Percentiles rank a stretch among this genome's conserved stretches.
Conservation (phyloP, 1,140 invertebrate species). For the Laupala kohalensis region DNA sequence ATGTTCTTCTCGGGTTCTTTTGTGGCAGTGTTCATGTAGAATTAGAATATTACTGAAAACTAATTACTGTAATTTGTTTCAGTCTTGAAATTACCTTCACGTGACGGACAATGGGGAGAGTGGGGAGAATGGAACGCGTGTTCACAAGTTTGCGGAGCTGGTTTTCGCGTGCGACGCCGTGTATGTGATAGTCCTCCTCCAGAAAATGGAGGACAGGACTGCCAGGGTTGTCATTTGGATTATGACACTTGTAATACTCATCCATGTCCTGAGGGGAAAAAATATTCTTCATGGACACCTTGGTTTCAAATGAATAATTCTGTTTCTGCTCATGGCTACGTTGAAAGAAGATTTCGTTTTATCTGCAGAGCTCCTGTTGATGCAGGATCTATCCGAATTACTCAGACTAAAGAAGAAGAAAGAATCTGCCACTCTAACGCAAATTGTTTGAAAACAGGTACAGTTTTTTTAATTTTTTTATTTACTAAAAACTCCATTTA, state of each 20-base stretch:
- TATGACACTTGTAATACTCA: slow-evolving; percentile 54
- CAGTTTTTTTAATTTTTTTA: too few species aligned
- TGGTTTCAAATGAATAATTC: slow-evolving; percentile 41
- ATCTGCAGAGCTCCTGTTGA: slow-evolving; percentile 64
- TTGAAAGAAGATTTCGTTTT: slow-evolving; percentile 62
- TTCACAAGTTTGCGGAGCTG: slow-evolving; percentile 39
- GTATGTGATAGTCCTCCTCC: slow-evolving; percentile 51
- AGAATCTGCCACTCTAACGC: slow-evolving; percentile 52
- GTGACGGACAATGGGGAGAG: slow-evolving; percentile 57
- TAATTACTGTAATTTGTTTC: too few species aligned
- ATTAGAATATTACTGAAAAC: too few species aligned
- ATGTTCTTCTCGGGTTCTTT: too few species aligned
- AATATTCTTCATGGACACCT: slow-evolving; percentile 57
- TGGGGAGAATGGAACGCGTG: slow-evolving; percentile 61
- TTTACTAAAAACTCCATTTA: too few species aligned
- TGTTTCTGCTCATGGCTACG: slow-evolving; percentile 38
- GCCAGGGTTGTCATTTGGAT: slow-evolving; percentile 45
- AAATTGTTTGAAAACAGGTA: slow-evolving; percentile 30
- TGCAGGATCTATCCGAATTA: slow-evolving; percentile 41
- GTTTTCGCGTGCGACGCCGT: slow-evolving; percentile 33
- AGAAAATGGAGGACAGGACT: slow-evolving; percentile 44
- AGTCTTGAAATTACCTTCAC: slow-evolving; percentile 38
- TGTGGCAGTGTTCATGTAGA: too few species aligned
- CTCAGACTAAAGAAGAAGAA: slow-evolving; percentile 60
- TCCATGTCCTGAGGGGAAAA: slow-evolving; percentile 49